Evolutionary conservation across 2,888 invertebrate genomes (phyloP).

Genomic region (Pammene fasciana): DNA sequence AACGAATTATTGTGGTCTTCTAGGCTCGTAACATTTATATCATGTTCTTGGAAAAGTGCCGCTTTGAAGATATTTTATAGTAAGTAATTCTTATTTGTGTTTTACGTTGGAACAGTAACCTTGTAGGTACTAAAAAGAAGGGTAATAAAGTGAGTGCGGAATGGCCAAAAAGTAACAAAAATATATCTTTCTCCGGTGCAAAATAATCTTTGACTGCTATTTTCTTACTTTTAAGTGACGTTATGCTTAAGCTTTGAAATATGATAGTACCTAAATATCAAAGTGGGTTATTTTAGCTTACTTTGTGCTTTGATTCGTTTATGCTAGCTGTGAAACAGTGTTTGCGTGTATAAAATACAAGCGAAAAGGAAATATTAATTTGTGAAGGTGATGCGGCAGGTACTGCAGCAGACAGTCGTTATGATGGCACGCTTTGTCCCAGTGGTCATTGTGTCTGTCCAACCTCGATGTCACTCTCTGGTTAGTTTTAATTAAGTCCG

Average conservation of each 20-base stretch:
- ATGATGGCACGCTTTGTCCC: constrained; percentile 67
- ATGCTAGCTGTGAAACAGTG: not conserved
- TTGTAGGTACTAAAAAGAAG: not conserved
- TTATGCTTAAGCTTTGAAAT: no score
- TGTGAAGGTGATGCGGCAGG: constrained; percentile 18
- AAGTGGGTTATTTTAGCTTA: not conserved
- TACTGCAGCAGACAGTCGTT: constrained; percentile 65
- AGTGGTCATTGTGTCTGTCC: constrained; percentile 58
- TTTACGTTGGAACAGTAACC: not conserved
- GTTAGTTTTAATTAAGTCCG: constrained; percentile 76
- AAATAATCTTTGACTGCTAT: not conserved
- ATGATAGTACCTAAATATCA: no score
- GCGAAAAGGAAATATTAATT: constrained; percentile 14
- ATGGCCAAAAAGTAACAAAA: not conserved
- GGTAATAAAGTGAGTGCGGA: not conserved
- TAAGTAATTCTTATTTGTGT: not conserved
- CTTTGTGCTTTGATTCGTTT: not conserved
- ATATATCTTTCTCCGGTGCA: not conserved
- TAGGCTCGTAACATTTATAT: constrained; percentile 31
- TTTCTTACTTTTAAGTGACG: no score
- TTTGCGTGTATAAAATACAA: not conserved
- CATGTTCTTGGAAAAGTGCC: constrained; percentile 23
- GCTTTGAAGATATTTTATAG: constrained; percentile 17
- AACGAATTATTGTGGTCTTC: constrained; percentile 33
- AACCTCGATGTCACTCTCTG: constrained; percentile 47